Conservation (phyloP, 1,140 invertebrate genomes). For the Drosophila gunungcola region DNA sequence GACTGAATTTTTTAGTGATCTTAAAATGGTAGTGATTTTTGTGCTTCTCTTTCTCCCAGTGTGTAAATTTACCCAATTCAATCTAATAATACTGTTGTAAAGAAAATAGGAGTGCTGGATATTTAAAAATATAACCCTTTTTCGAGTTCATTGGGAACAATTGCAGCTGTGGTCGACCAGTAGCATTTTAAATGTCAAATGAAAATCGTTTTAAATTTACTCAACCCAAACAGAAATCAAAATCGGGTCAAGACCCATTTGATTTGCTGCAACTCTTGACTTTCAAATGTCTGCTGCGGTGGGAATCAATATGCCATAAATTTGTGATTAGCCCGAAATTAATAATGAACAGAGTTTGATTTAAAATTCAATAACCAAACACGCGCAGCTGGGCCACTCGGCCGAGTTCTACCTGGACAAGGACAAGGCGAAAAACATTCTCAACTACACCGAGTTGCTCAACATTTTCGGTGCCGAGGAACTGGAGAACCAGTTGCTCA, state of each 20-base stretch:
- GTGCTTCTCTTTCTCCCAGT: neutral
- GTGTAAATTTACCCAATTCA: neutral
- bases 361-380: constrained; percentile 63
- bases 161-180: constrained; percentile 18
- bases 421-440: constrained; percentile 86
- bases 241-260: constrained; percentile 46
- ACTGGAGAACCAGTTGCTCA: constrained; percentile 88
- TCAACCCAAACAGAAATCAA: constrained; percentile 6
- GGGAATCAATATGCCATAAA: constrained; percentile 67
- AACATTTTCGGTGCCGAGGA: constrained; percentile 89
- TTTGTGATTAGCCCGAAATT: constrained; percentile 48
- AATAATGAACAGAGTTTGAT: constrained; percentile 29
- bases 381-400: constrained; percentile 88
- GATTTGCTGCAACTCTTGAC: constrained; percentile 28
- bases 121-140: neutral
- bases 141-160: constrained; percentile 19
- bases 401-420: constrained; percentile 91
- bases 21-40: too few relatives aligned
- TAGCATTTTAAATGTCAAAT: constrained; percentile 22
- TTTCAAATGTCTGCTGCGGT: constrained; percentile 50
- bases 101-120: too few relatives aligned
- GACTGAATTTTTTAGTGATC: too few relatives aligned
- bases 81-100: too few relatives aligned
- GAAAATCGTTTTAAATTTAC: constrained; percentile 23
- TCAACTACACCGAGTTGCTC: constrained; percentile 89